phyloP scores from a whole-genome alignment of 1,140 invertebrate species.

The Palaemon carinicauda region DNA sequence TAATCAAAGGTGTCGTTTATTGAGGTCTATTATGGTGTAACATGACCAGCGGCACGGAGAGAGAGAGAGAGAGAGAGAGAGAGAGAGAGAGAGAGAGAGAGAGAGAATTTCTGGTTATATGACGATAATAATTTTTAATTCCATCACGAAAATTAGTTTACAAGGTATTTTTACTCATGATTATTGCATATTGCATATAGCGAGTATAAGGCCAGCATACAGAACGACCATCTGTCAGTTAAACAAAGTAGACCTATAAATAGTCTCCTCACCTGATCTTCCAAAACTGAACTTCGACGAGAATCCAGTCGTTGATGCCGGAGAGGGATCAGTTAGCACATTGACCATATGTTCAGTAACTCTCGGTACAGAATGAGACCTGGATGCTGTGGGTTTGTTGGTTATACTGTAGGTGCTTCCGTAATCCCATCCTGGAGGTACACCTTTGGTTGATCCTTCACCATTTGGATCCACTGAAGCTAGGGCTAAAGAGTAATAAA shows the following conservation, averaged over 20 bases:
- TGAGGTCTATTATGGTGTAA: no score
- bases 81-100: neutral
- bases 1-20: neutral
- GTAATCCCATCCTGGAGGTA: neutral
- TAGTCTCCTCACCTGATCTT: slow-evolving; percentile 20
- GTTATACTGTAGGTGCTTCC: no score
- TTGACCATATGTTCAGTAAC: slow-evolving; percentile 5
- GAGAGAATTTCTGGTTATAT: no score
- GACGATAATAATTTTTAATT: no score
- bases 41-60: neutral
- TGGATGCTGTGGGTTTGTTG: neutral
- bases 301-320: neutral
- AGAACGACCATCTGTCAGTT: neutral
- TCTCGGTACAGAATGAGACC: slow-evolving; percentile 34
- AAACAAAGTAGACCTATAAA: neutral
- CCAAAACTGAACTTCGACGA: slow-evolving; percentile 38
- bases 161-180: no score
- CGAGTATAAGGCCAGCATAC: no score
- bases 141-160: neutral
- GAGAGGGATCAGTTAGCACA: neutral
- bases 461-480: neutral
- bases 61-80: neutral
- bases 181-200: no score
- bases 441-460: no score
- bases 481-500: neutral